Evolutionary conservation across 2,888 invertebrate genomes (phyloP), one percentile per base, ranked within the genome.

Genomic region (Drosophila anceps): DNA sequence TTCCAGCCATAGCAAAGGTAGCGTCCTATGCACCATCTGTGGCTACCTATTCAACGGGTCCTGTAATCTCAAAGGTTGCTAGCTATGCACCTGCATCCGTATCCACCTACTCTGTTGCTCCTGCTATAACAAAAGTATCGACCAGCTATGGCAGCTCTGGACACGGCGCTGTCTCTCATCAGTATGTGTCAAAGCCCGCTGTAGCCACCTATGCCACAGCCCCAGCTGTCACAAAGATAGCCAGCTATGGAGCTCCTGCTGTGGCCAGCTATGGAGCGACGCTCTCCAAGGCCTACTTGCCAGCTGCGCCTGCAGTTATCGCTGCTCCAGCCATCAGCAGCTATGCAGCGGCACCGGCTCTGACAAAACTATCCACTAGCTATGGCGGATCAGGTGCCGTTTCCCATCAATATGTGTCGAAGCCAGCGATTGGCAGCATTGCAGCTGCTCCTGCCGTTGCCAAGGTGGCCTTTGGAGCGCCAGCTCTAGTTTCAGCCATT

Each of bases 331-430:
- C 69, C 48, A 29, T 48, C 15, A 13, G 43, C 9, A 12, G 18
- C 20, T 43, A 91, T 59, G 75, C 88, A 12, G 68, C 77, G 31
- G 76, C 61, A 13, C 83, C 82, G 2, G 39, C 51, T 8, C 41
- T 81, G 6, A 48, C 63, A 18, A 81, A 84, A 44, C 48, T 74
- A 2, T 50, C 61, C 39, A 65, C 68, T 4, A 35, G 69, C 46
- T 81, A 94, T 53, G 58, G 63, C 1, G 46, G 33, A 15, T 48
- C 71, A 13, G 73, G 71, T 0, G 86, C 79, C 4, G 78, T 88
- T 7, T 88, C 92, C 0, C 82, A 89, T 64, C 88, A 91, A 24
- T 90, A 91, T 55, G 80, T 87, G 0, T 85, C 91, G 13, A 81
- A 86, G n/a, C 86, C 91, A 4, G 73, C 78, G 1, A 61, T 81